Conservation (phyloP, 2,797 vertebrate genomes). For the Tragelaphus oryx region DNA sequence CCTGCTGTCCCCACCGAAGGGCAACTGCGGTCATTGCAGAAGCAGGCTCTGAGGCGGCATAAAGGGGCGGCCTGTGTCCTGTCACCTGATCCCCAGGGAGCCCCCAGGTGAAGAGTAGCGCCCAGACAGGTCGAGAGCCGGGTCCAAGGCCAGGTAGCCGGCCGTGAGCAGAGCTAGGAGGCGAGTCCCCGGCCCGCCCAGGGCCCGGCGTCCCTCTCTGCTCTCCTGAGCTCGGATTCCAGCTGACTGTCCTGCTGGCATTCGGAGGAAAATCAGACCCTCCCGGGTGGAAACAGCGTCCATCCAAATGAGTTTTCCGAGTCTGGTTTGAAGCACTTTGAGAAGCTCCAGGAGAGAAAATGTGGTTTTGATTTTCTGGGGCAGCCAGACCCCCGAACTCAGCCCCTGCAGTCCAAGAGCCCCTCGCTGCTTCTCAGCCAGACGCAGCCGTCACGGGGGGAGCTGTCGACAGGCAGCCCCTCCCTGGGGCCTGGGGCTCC, state of each 20-base stretch:
- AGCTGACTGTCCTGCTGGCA: not conserved
- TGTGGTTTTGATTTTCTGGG: slow-evolving; percentile 49
- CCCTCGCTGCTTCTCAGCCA: not conserved
- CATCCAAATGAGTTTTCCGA: slow-evolving; percentile 24
- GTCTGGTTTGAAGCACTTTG: slow-evolving; percentile 1
- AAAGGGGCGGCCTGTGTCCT: not conserved
- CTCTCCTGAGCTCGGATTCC: not conserved
- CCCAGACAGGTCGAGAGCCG: not conserved
- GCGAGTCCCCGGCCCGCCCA: accelerated
- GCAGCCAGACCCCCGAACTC: not conserved
- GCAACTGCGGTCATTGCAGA: not conserved
- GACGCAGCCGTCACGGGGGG: not conserved
- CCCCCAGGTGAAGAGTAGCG: not conserved
- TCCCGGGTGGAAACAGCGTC: not conserved
- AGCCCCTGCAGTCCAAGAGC: not conserved
- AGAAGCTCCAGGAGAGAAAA: slow-evolving; percentile 45
- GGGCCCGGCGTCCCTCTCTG: not conserved
- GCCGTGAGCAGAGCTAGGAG: not conserved
- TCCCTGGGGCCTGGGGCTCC: not conserved
- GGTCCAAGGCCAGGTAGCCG: accelerated
- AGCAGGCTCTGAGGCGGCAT: not conserved
- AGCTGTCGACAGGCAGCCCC: not conserved
- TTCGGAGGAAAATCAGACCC: not conserved
- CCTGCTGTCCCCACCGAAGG: not conserved
- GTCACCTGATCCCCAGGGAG: not conserved